Base-by-base conservation (phyloP, 2,113 vertebrate species). In the Lonchura striata region DNA sequence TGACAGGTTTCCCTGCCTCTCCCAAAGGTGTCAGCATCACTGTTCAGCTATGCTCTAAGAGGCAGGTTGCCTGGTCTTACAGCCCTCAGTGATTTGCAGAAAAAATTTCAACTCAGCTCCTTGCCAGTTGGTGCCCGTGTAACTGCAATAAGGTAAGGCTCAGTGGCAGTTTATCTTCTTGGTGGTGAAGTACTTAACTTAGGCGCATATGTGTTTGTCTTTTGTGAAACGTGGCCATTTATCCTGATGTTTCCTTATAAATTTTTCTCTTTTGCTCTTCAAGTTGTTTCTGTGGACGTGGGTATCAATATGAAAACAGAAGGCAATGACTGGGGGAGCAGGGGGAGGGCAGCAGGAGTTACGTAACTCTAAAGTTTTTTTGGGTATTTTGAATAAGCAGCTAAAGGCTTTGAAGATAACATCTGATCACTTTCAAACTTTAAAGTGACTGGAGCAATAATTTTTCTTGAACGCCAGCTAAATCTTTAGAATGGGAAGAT, bases 21-120 rank as follows among this genome's bases (percentile, higher is more conserved):
- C 97, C 97, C 94, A 89, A 97, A 98, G 97, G 97, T 98, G 97
- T 97, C 95, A 95, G 97, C 97, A 98, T 98, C 98, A 97, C 95
- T 96, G 72, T 71, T 95, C 53, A 20, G 92, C 94, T 97, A 53
- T 96, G 92, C 92, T 97, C 95, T 96, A 90, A 96, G 97, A 98
- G 92, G 95, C 97, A 98, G 97, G 72, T 95, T 98, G 97, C 98
- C 95, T 97, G 97, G 90, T 97, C 90, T 78, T 95, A 64, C 96
- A 89, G 93, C 97, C 96, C 86, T 97, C 61, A 96, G 97, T 97
- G 97, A 97, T 98, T 92, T 97, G 83, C 95, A 97, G 97, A 91
- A 94, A 95, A 97, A 97, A 93, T 97, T 85, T 96, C 97, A 97
- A 81, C 97, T 92, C 95, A 68, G 78, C 97, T 90, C 87, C 28